A percentile compares a stretch with the other conserved stretches of the same genome.
phyloP scores from a whole-genome alignment of 2,888 invertebrate genomes.

The Leptopilina myrica region DNA sequence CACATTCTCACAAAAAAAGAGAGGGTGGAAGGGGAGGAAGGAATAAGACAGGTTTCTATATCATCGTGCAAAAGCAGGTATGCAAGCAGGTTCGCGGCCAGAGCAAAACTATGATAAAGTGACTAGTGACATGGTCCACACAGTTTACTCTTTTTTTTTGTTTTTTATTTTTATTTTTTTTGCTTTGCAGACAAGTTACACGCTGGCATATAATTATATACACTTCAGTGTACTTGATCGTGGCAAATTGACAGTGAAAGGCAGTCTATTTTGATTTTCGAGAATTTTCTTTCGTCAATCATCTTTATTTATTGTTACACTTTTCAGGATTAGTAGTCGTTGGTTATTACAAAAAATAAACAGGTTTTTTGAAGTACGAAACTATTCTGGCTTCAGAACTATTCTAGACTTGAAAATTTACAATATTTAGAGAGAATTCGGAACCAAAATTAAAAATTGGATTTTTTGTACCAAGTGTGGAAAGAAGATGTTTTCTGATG shows the following conservation, averaged over 20 bases:
- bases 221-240: slow-evolving; percentile 9
- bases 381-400: too few species aligned
- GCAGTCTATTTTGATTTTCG: neutral
- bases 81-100: slow-evolving; percentile 21
- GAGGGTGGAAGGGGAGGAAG: slow-evolving; percentile 1
- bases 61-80: slow-evolving; percentile 24
- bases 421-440: too few species aligned
- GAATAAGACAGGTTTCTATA: slow-evolving; percentile 48
- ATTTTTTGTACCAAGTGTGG: too few species aligned
- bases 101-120: slow-evolving; percentile 10
- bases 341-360: too few species aligned
- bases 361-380: too few species aligned
- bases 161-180: slow-evolving; percentile 6
- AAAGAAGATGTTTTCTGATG: too few species aligned
- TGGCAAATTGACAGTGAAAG: slow-evolving; percentile 31
- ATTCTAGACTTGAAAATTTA: too few species aligned
- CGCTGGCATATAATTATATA: neutral
- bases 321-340: too few species aligned
- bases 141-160: too few species aligned
- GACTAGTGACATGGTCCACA: slow-evolving; percentile 17
- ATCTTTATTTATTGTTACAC: too few species aligned
- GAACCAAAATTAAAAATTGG: too few species aligned
- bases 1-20: slow-evolving; percentile 40
- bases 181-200: neutral
- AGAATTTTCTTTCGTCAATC: too few species aligned